phyloP scores from a whole-genome alignment of 2,113 vertebrate species.

The Platichthys stellatus region DNA sequence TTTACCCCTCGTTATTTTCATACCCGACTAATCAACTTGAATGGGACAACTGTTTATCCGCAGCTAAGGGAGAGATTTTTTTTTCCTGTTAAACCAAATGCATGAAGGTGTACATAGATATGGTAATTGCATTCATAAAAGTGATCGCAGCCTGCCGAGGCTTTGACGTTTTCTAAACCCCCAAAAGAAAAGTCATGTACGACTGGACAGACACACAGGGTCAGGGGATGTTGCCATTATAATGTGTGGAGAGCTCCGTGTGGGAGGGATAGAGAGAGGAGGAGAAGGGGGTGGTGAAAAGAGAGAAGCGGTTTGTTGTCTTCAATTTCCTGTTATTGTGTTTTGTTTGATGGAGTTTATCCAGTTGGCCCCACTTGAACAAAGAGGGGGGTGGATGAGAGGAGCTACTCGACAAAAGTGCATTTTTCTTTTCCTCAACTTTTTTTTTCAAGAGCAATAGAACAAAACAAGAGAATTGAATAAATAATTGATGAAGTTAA shows the following conservation, averaged over 20 bases:
- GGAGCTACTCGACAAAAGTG: constrained; percentile 29
- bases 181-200: constrained; percentile 37
- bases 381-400: constrained; percentile 4
- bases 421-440: constrained; percentile 34
- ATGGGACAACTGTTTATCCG: constrained; percentile 61
- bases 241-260: constrained; percentile 16
- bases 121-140: constrained; percentile 29
- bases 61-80: constrained; percentile 8
- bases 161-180: constrained; percentile 22
- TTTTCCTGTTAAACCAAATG: constrained; percentile 18
- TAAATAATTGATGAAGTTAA: constrained; percentile 77
- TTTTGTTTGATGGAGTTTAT: constrained; percentile 61
- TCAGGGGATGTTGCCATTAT: constrained; percentile 21
- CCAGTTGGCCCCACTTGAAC: constrained; percentile 55
- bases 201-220: constrained; percentile 15
- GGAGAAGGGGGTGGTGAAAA: background rate
- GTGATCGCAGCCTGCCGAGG: constrained; percentile 7
- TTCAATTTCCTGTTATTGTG: constrained; percentile 43
- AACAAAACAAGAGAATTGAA: constrained; percentile 55
- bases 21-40: constrained; percentile 71
- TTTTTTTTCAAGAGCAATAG: constrained; percentile 46
- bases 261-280: constrained; percentile 5
- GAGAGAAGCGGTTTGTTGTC: constrained; percentile 15
- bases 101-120: constrained; percentile 14
- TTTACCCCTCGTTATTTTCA: constrained; percentile 83